Evolutionary conservation across 1,140 invertebrate genomes (phyloP).

Genomic region (Matsumurasca onukii): DNA sequence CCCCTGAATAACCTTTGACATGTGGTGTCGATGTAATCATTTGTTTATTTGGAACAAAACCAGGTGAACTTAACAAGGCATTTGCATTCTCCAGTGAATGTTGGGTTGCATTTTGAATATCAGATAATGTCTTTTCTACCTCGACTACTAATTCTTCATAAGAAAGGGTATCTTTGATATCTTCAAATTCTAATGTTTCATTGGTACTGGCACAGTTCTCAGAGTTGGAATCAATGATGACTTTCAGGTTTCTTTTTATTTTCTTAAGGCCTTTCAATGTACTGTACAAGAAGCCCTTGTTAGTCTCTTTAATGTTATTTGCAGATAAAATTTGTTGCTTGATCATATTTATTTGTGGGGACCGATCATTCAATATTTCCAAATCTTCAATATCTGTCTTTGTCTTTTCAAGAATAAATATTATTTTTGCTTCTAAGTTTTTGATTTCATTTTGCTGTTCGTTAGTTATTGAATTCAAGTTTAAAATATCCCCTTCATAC

Average conservation of each 20-base stretch:
- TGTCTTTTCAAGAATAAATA: not conserved
- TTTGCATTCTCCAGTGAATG: too few relatives aligned
- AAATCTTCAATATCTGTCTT: not conserved
- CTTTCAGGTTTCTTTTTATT: not conserved
- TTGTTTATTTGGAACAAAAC: too few relatives aligned
- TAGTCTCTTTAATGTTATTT: not conserved
- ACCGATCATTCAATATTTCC: not conserved
- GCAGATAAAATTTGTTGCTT: not conserved
- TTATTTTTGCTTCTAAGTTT: slow-evolving; percentile 4
- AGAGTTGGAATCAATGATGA: not conserved
- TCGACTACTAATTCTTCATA: not conserved
- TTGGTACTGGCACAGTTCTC: too few relatives aligned
- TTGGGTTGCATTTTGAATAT: not conserved
- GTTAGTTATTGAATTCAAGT: not conserved
- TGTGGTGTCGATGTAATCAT: too few relatives aligned
- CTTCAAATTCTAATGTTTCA: not conserved
- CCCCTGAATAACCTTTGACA: too few relatives aligned
- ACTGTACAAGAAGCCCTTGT: not conserved
- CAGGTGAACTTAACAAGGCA: too few relatives aligned
- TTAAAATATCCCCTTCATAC: not conserved
- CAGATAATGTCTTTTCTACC: not conserved
- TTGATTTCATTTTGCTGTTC: slow-evolving; percentile 4
- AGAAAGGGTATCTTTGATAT: not conserved
- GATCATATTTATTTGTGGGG: not conserved
- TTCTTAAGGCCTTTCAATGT: not conserved